Conservation (phyloP, 2,888 invertebrate genomes). For the Drosophila engyochracea region DNA sequence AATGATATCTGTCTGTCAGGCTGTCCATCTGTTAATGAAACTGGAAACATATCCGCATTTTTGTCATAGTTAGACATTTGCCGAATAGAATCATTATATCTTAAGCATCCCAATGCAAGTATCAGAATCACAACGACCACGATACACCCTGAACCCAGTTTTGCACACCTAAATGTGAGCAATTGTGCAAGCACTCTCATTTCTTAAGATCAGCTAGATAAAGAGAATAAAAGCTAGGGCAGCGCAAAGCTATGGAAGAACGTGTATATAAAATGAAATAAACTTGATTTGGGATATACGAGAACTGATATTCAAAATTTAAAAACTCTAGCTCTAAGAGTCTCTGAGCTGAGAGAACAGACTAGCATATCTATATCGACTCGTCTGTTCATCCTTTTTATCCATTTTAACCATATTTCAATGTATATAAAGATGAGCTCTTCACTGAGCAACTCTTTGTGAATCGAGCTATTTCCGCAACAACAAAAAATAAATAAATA, state of each 20-base stretch:
- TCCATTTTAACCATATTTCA: not conserved
- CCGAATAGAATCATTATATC: not conserved
- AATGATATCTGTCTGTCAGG: too few species aligned
- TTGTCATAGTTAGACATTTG: not conserved
- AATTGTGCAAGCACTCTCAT: not conserved
- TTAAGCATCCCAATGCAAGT: not conserved
- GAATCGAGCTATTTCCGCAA: not conserved
- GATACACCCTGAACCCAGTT: not conserved
- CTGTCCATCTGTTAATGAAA: too few species aligned
- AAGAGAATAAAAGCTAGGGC: not conserved
- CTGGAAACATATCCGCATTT: not conserved
- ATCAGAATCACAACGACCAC: not conserved
- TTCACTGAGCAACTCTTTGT: not conserved
- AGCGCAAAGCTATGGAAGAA: too few species aligned
- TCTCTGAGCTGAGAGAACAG: too few species aligned
- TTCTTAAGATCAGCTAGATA: not conserved
- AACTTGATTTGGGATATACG: too few species aligned
- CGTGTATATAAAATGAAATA: too few species aligned
- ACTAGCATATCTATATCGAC: not conserved
- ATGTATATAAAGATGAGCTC: not conserved
- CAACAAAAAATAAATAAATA: not conserved
- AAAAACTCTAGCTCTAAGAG: too few species aligned
- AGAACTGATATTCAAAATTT: too few species aligned
- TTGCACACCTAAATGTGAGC: slow-evolving; percentile 1
- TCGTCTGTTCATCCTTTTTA: not conserved